These are phyloP conservation scores for Zingel zingel DNA, from an alignment of 2,113 vertebrate species.

Conservation along the genomic window DNA sequence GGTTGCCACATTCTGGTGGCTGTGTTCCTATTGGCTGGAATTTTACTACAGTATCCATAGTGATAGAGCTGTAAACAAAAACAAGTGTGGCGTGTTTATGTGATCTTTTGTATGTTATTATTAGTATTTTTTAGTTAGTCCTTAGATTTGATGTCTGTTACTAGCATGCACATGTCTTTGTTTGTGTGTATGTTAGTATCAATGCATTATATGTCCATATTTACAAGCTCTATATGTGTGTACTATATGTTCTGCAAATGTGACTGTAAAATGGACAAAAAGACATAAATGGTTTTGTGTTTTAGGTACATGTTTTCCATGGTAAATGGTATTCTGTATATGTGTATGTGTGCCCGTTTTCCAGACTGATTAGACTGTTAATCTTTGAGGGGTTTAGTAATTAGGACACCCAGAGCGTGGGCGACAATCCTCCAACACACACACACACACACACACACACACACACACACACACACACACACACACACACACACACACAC, in stretches of 20 bases:
- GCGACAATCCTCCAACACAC: slow-evolving; percentile 7
- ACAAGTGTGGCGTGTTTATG: slow-evolving; percentile 21
- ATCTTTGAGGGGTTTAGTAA: slow-evolving; percentile 43
- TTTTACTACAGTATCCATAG: slow-evolving; percentile 77
- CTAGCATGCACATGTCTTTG: neutral
- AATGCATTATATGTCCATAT: neutral
- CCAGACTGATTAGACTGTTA: slow-evolving; percentile 38
- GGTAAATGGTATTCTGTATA: neutral
- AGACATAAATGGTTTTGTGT: neutral
- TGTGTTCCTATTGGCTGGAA: slow-evolving; percentile 56
- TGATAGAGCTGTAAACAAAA: slow-evolving; percentile 77
- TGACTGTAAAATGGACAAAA: too few relatives aligned
- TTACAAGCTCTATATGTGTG: neutral
- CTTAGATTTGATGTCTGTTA: neutral
- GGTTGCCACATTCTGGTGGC: slow-evolving; percentile 34
- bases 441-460: neutral
- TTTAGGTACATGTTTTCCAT: neutral
- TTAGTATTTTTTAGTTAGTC: neutral
- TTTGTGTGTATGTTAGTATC: neutral
- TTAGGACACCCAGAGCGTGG: slow-evolving; percentile 37
- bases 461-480: neutral
- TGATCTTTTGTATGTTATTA: slow-evolving; percentile 7
- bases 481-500: neutral
- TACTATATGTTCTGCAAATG: neutral
- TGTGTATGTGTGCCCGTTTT: neutral